Conservation (phyloP, 2,113 vertebrate genomes). For the Megaleporinus macrocephalus region DNA sequence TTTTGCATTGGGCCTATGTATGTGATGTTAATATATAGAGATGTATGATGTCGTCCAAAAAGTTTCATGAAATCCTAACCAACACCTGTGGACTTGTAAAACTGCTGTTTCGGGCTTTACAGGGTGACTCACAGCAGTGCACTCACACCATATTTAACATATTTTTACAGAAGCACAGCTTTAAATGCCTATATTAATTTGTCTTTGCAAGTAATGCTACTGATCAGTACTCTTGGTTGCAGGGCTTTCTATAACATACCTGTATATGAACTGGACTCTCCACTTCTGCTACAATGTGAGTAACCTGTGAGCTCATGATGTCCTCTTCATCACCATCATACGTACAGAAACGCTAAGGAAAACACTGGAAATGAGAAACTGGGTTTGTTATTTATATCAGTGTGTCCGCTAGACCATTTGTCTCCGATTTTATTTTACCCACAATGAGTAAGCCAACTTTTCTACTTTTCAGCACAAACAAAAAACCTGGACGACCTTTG, state of each 20-base stretch:
- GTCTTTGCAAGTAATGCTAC: background rate
- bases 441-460: background rate
- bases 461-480: background rate
- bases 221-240: background rate
- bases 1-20: too few species aligned
- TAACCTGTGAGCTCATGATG: conserved; percentile 72
- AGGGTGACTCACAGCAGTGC: too few species aligned
- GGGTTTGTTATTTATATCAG: background rate
- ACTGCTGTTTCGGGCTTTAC: too few species aligned
- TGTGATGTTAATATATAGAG: too few species aligned
- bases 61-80: too few species aligned
- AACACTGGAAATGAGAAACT: background rate
- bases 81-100: too few species aligned
- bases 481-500: background rate
- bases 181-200: too few species aligned
- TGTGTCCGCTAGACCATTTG: background rate
- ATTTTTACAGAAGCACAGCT: too few species aligned
- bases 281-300: conserved; percentile 76
- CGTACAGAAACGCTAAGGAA: conserved; percentile 71
- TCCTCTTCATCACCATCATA: conserved; percentile 80
- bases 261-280: conserved; percentile 67
- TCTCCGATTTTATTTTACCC: background rate
- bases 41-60: too few species aligned
- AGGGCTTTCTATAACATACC: conserved; percentile 54
- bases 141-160: too few species aligned